phyloP scores from a whole-genome alignment of 2,888 invertebrate species.

The Lutraria lutraria region DNA sequence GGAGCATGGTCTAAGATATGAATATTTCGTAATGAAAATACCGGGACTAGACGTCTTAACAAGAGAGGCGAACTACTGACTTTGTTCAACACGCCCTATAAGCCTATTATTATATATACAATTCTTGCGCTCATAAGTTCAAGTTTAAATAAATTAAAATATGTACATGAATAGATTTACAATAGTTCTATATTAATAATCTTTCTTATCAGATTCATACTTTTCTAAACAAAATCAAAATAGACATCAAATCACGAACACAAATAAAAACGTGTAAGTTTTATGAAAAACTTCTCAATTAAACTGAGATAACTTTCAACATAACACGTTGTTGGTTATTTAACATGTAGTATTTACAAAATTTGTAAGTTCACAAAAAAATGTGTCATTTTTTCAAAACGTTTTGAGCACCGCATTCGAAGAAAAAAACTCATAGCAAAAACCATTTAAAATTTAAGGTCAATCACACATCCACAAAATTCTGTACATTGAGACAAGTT shows the following conservation, averaged over 20 bases:
- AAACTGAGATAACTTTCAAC: slow-evolving; percentile 35
- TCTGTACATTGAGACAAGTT: slow-evolving; percentile 34
- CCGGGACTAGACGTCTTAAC: slow-evolving; percentile 67
- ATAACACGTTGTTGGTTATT: slow-evolving; percentile 48
- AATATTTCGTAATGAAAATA: slow-evolving; percentile 38
- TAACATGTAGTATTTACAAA: slow-evolving; percentile 47
- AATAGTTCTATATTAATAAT: slow-evolving; percentile 3
- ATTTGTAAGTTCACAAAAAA: slow-evolving; percentile 41
- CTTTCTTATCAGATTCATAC: neutral
- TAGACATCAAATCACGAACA: slow-evolving; percentile 35
- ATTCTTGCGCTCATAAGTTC: slow-evolving; percentile 27
- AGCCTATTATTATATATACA: slow-evolving; percentile 52
- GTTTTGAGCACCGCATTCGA: slow-evolving; percentile 46
- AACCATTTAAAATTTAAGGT: slow-evolving; percentile 28
- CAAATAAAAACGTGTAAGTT: slow-evolving; percentile 35
- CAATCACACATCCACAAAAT: slow-evolving; percentile 23
- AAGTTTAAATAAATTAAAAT: slow-evolving; percentile 63
- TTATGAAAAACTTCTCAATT: slow-evolving; percentile 39
- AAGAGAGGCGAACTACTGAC: slow-evolving; percentile 50
- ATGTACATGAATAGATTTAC: slow-evolving; percentile 54
- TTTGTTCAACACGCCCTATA: slow-evolving; percentile 48
- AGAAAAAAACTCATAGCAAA: slow-evolving; percentile 30
- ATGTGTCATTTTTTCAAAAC: slow-evolving; percentile 24
- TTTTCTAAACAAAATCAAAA: neutral
- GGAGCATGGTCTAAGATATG: slow-evolving; percentile 26